Evolutionary conservation across 2,888 invertebrate species (phyloP), one percentile per base, ranked within the genome.

Genomic region (Ochropacha duplaris): DNA sequence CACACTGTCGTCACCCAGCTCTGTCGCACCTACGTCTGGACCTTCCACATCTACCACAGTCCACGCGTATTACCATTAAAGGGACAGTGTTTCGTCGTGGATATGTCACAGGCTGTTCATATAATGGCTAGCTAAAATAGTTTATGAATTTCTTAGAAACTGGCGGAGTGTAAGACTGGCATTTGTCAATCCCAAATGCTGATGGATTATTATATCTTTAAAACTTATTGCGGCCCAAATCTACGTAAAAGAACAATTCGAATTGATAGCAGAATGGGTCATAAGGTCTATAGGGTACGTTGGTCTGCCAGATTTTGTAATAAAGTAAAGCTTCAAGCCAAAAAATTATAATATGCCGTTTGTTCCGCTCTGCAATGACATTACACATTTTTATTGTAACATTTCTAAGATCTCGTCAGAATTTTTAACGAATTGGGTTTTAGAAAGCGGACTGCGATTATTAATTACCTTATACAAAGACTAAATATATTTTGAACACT

Each of bases 1-100:
- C 0, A 89, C 93, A 12, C 86, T 94, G 49, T 90, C 94, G 0
- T 86, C 93, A 3, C 87, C 93, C 1, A 71, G 79, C 6, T 64
- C 82, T 6, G 62, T 78, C 76, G 68, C 91, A 9, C 86, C 93
- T 12, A 85, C 92, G 5, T 68, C 92, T 4, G 84, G 90, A 1
- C 88, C 94, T 4, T 87, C 93, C 1, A 77, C 87, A 1, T 80
- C 88, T 8, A 73, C 91, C 76, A 66, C 84, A 71, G 71, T 92
- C 74, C 74, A 94, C 85, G 67, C 91, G 16, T 88, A 88, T 61
- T 89, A 88, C 56, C 77, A 52, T 22, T 52, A 52, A 49, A 49
- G 49, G 22, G 8, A 11, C 22, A 9, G 49, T 49, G 6, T 36
- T n/a, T 36, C 1, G n/a, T n/a, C 36, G n/a, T 36, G n/a, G n/a